Evolutionary conservation across 2,113 vertebrate genomes (phyloP).

Genomic region (Microcebus tavaratra): DNA sequence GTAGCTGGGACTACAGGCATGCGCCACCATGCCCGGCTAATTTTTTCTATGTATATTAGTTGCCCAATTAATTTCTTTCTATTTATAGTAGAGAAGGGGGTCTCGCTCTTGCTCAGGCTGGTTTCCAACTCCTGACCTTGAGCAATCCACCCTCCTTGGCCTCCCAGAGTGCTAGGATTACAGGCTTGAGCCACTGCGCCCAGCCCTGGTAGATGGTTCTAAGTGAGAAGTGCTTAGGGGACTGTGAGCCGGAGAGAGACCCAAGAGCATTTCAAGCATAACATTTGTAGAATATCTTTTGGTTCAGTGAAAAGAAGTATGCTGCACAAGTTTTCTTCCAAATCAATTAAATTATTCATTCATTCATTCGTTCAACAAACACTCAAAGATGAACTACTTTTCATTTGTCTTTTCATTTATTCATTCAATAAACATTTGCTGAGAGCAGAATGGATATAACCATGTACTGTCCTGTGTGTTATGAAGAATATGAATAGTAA

Average conservation of each 20-base stretch:
- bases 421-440: conserved; percentile 69
- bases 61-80: too few species aligned
- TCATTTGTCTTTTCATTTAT: conserved; percentile 66
- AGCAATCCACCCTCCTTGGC: too few species aligned
- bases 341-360: conserved; percentile 64
- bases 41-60: too few species aligned
- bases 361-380: conserved; percentile 47
- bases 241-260: neutral
- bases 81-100: too few species aligned
- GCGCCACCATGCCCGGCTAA: too few species aligned
- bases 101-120: too few species aligned
- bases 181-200: too few species aligned
- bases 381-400: conserved; percentile 37
- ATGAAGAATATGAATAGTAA: conserved; percentile 21
- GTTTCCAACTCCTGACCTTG: too few species aligned
- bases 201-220: neutral
- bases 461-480: neutral
- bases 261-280: neutral
- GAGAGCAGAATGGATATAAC: conserved; percentile 10
- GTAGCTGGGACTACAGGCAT: too few species aligned
- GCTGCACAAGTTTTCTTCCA: neutral
- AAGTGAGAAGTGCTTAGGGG: neutral
- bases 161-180: too few species aligned
- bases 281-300: neutral
- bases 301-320: conserved; percentile 10